These are phyloP conservation scores for Heterotis niloticus DNA, from an alignment of 2,113 vertebrate species.

Conservation along the genomic window DNA sequence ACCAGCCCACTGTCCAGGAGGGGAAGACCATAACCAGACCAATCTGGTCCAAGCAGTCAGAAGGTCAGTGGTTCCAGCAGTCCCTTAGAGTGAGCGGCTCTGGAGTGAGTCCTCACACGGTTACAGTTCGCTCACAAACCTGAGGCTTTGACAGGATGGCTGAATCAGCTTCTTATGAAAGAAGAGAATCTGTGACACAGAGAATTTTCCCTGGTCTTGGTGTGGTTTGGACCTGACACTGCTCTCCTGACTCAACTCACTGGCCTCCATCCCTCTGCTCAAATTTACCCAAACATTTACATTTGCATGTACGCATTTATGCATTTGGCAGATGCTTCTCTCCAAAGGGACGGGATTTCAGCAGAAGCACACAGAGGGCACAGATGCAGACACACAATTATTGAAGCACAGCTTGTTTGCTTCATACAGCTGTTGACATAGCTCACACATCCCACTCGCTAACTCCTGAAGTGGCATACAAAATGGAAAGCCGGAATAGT, in stretches of 20 bases:
- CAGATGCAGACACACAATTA: too few species aligned
- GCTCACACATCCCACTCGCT: too few species aligned
- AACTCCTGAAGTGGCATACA: too few species aligned
- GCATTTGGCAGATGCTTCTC: too few species aligned
- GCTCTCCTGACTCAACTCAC: background rate
- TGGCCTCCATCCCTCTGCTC: background rate
- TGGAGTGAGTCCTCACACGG: background rate
- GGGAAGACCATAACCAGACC: too few species aligned
- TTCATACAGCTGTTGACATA: too few species aligned
- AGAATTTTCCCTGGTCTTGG: background rate
- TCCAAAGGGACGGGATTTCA: too few species aligned
- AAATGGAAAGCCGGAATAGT: too few species aligned
- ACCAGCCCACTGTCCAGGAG: background rate
- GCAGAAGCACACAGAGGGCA: too few species aligned
- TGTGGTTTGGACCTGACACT: background rate
- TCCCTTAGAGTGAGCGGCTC: background rate
- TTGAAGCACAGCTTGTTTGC: too few species aligned
- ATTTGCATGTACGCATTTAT: too few species aligned
- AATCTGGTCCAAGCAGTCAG: background rate
- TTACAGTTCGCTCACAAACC: background rate
- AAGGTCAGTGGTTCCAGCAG: background rate
- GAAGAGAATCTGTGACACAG: background rate
- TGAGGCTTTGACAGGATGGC: background rate
- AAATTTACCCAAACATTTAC: background rate
- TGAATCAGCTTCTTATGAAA: background rate